Conservation (phyloP, 2,888 invertebrate genomes). For the Dryococelus australis region DNA sequence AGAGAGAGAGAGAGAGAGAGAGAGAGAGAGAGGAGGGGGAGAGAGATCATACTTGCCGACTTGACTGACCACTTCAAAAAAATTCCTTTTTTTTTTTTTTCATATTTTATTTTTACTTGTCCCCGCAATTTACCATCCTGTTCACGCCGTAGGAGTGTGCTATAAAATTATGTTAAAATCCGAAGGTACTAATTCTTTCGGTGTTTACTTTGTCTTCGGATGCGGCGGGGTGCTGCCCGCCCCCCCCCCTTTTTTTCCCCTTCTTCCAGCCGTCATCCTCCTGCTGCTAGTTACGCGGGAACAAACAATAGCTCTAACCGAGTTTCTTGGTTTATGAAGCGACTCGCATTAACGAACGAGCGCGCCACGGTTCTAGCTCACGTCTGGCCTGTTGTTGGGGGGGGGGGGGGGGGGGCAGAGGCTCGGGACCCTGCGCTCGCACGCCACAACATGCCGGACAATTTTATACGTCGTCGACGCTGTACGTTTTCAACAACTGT, state of each 20-base stretch:
- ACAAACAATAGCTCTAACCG: not conserved
- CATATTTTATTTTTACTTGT: not conserved
- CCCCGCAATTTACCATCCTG: not conserved
- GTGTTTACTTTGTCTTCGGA: slow-evolving; percentile 5
- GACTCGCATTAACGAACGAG: not conserved
- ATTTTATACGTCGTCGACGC: too few relatives aligned
- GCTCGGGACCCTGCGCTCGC: not conserved
- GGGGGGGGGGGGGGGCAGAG: too few relatives aligned
- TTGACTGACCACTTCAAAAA: not conserved
- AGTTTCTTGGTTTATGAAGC: not conserved
- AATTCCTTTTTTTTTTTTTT: not conserved
- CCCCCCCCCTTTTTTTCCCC: not conserved
- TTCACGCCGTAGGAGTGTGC: not conserved
- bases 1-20: too few relatives aligned
- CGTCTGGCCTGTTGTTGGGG: not conserved
- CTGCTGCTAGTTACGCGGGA: not conserved
- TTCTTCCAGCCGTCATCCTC: not conserved
- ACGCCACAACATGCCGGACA: not conserved
- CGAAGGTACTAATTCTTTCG: slow-evolving; percentile 8
- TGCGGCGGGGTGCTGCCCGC: too few relatives aligned
- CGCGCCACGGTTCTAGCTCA: not conserved
- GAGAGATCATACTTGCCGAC: not conserved
- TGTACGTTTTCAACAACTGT: too few relatives aligned
- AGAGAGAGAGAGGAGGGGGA: too few relatives aligned
- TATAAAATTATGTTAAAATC: slow-evolving; percentile 1